Conservation (phyloP, 1,140 invertebrate species). For the Alviniconcha marisindica region DNA sequence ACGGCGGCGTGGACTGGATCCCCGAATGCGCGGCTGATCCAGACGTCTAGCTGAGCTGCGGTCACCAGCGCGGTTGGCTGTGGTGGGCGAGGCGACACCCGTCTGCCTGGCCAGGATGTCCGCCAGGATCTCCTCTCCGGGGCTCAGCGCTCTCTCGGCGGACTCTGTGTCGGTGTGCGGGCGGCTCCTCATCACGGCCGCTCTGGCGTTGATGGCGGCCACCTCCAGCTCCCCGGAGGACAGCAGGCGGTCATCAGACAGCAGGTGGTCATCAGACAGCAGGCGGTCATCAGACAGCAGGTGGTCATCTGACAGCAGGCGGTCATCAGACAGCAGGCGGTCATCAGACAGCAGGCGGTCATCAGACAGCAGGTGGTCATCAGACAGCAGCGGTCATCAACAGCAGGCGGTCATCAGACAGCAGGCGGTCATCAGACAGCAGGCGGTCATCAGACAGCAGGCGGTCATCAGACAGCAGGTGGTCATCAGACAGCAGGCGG, state of each 20-base stretch:
- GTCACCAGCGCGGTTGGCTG: not conserved
- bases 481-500: too few species aligned
- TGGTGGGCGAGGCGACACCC: not conserved
- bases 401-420: too few species aligned
- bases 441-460: too few species aligned
- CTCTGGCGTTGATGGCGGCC: constrained; percentile 26
- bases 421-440: too few species aligned
- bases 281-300: too few species aligned
- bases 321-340: too few species aligned
- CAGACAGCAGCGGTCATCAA: too few species aligned
- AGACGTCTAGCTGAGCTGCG: not conserved
- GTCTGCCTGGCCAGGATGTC: constrained; percentile 31
- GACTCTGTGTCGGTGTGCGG: not conserved
- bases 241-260: constrained; percentile 23
- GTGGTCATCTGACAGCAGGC: too few species aligned
- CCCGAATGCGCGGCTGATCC: not conserved
- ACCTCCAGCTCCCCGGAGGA: constrained; percentile 37
- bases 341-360: too few species aligned
- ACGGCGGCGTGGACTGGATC: not conserved
- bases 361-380: too few species aligned
- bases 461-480: too few species aligned
- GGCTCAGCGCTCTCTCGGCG: constrained; percentile 6
- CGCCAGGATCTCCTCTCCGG: constrained; percentile 37
- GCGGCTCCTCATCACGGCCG: not conserved
- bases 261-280: too few species aligned